These are phyloP conservation scores for Holotrichia oblita DNA, from an alignment of 1,140 invertebrate species.

Conservation along the genomic window DNA sequence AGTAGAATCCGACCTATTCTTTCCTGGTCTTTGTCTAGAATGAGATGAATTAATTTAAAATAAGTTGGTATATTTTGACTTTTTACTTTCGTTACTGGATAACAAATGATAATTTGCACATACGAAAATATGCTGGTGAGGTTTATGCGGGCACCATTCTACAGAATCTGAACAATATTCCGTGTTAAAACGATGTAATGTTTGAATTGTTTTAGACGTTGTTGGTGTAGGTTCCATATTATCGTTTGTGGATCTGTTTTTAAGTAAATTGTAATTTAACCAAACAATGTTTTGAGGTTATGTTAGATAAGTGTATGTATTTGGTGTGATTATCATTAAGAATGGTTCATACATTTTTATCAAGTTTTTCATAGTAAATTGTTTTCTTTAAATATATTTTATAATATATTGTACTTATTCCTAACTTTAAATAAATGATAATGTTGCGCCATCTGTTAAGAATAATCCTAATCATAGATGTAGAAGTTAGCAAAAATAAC, in stretches of 20 bases:
- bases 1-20: constrained; percentile 63
- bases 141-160: constrained; percentile 84
- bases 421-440: too few relatives aligned
- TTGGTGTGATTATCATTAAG: too few relatives aligned
- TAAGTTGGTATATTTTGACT: not conserved
- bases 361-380: too few relatives aligned
- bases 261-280: not conserved
- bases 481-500: too few relatives aligned
- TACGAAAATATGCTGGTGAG: constrained; percentile 72
- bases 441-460: too few relatives aligned
- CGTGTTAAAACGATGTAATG: constrained; percentile 71
- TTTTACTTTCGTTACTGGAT: constrained; percentile 50
- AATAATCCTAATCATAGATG: too few relatives aligned
- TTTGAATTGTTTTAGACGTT: constrained; percentile 54
- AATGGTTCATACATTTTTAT: too few relatives aligned
- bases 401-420: too few relatives aligned
- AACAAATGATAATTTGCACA: constrained; percentile 87
- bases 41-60: constrained; percentile 9
- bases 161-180: constrained; percentile 83
- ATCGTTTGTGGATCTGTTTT: not conserved
- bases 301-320: not conserved
- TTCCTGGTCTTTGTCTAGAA: constrained; percentile 43
- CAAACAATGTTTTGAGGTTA: not conserved
- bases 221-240: not conserved
- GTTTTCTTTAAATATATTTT: too few relatives aligned